phyloP scores from a whole-genome alignment of 2,797 vertebrate species.

The Sphaeramia orbicularis region DNA sequence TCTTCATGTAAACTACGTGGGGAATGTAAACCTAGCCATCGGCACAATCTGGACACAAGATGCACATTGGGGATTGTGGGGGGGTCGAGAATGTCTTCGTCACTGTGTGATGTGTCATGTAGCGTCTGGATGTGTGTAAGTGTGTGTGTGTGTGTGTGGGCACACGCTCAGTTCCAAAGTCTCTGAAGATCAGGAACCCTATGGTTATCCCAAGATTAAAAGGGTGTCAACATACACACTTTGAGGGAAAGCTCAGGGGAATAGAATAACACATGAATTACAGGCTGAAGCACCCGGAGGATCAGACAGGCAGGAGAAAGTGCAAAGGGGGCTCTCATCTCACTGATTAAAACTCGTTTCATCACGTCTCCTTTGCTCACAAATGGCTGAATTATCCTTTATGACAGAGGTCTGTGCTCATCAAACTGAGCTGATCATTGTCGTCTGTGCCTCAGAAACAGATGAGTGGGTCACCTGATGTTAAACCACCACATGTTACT shows the following conservation, averaged over 20 bases:
- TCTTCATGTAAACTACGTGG: slow-evolving; percentile 10
- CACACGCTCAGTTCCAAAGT: slow-evolving; percentile 47
- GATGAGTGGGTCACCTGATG: background rate
- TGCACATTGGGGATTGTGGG: slow-evolving; percentile 12
- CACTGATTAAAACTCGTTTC: slow-evolving; percentile 40
- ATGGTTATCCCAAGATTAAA: slow-evolving; percentile 69
- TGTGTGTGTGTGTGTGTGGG: slow-evolving; percentile 32
- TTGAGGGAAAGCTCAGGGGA: slow-evolving; percentile 39
- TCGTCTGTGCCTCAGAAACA: background rate
- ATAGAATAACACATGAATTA: slow-evolving; percentile 60
- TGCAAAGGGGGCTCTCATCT: slow-evolving; percentile 53
- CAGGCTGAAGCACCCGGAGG: slow-evolving; percentile 36
- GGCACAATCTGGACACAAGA: slow-evolving; percentile 53
- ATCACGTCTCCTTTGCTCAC: slow-evolving; percentile 31
- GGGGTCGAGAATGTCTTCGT: slow-evolving; percentile 18
- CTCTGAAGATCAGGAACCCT: slow-evolving; percentile 46
- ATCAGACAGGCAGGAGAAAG: slow-evolving; percentile 62
- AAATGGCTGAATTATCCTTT: slow-evolving; percentile 33
- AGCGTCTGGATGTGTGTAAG: slow-evolving; percentile 10
- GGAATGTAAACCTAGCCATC: slow-evolving; percentile 31
- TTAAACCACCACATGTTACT: slow-evolving; percentile 20
- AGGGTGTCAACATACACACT: slow-evolving; percentile 55
- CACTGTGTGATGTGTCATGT: slow-evolving; percentile 17
- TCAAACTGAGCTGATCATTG: slow-evolving; percentile 21
- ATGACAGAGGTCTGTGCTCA: slow-evolving; percentile 18